phyloP scores from a whole-genome alignment of 53 echinoderm and acorn worm genomes.

The Hippasteria phrygiana region DNA sequence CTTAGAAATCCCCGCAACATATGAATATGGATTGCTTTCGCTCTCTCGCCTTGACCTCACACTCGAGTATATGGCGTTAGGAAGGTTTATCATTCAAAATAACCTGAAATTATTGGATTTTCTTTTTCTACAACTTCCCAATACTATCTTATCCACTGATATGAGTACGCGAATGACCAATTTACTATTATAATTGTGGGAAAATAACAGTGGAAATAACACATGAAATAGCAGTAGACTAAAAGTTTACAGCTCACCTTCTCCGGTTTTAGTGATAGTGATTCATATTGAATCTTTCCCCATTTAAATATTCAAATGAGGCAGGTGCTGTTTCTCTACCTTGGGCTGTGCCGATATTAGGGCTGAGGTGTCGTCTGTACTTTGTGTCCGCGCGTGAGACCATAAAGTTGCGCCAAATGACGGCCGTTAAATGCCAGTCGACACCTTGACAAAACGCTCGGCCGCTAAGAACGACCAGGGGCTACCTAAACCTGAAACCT shows the following conservation, averaged over 20 bases:
- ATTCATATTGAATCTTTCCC: neutral
- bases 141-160: too few relatives aligned
- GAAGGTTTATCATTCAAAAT: too few relatives aligned
- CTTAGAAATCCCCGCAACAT: too few relatives aligned
- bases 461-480: slow-evolving; percentile 27
- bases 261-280: neutral
- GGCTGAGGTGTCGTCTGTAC: slow-evolving; percentile 48
- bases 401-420: slow-evolving; percentile 53
- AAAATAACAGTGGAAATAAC: neutral
- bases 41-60: too few relatives aligned
- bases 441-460: slow-evolving; percentile 48
- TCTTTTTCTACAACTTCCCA: too few relatives aligned
- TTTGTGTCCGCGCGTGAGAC: slow-evolving; percentile 33
- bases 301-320: slow-evolving; percentile 55
- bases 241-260: neutral
- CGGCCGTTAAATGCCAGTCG: slow-evolving; percentile 33
- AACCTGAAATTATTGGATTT: too few relatives aligned
- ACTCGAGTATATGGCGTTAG: too few relatives aligned
- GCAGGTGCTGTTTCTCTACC: neutral
- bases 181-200: neutral
- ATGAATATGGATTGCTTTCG: too few relatives aligned
- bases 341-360: neutral
- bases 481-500: slow-evolving; percentile 10
- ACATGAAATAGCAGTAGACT: neutral
- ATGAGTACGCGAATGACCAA: too few relatives aligned